Base-by-base conservation (phyloP, 2,797 vertebrate genomes). In the Monodelphis domestica region DNA sequence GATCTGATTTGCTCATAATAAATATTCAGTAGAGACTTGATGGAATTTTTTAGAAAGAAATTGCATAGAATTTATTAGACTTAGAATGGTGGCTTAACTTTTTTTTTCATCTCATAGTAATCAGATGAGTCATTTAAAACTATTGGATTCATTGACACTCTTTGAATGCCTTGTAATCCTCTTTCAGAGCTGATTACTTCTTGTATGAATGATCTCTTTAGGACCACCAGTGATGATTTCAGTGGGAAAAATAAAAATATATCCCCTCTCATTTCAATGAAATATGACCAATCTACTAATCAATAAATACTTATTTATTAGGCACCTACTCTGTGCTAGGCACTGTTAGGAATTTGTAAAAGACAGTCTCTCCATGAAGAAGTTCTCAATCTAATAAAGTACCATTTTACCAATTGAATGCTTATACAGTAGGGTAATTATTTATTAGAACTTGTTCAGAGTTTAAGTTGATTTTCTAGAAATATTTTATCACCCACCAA, bases 341-440 rank as follows among this genome's bases (percentile, higher is more conserved):
- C 78, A 88, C 10, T 63, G n/a, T 52, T 92, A 89, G 1, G 3
- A 84, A 94, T 50, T 29, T 53, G 59, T 91, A 93, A 93, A 12
- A 56, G 5, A 89, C 4, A 91, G 78, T 51, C 15, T n/a, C 0
- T 90, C 14, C 33, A 30, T 88, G 54, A 87, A 89, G 54, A 30
- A 94, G 26, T 9, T 33, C 50, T 89, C 94, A 92, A 93, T 92
- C 21, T 12, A 90, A 7, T 91, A 33, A 14, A 57, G 21, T 78
- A 78, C 9, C 38, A 78, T 10, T 78, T 78, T 45, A 26, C 7
- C 7, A 26, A 70, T 45, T 78, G 7, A 78, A 45, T 78, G 38
- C 21, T 45, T 78, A 45, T 78, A 45, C 78, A 3, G 45, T 78
- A 45, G 38, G 9, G 9, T 78, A 78, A 78, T 78, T 45, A 78